Evolutionary conservation across 2,797 vertebrate species (phyloP), one percentile per base, ranked within the genome.

Genomic region (Acanthornis magna): DNA sequence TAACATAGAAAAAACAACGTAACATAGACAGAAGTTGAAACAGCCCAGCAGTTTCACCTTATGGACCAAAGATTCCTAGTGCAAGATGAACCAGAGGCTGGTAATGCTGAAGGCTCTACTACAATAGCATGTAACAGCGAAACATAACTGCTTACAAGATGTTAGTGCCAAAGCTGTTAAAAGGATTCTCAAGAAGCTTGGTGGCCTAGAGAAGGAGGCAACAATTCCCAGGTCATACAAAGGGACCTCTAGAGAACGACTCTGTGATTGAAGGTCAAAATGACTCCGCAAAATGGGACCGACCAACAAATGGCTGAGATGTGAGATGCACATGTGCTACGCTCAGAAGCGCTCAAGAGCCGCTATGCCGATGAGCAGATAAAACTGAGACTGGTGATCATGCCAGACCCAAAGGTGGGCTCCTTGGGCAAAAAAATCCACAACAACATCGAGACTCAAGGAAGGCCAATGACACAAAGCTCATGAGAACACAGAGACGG

Each of bases 311-410:
- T 23, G 40, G 21, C 29, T 3, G 5, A 42, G 38, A 23, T 16
- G 29, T 12, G 61, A 32, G 61, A 43, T 17, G 21, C 40, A 63
- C 13, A 10, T 7, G 10, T 23, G 40, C 40, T 23, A 17, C 19
- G 7, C 27, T 40, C 19, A 7, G 27, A 29, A 62, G 38, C 5
- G 2, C 29, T 43, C 10, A 1, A 23, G 14, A 1, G 10, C 5
- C 2, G 29, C 40, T 32, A 6, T 2, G 4, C 61, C 1, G 4
- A 32, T 29, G 19, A 16, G 29, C 5, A 11, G 14, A 7, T 16
- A 42, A 19, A 32, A 42, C 27, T 8, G 29, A 32, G 61, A 23
- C 29, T 22, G 29, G 38, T 29, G 27, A 30, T 30, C 2, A 3
- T 4, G 7, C 29, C 29, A 62, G 38, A 30, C 38, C 29, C 14